Evolutionary conservation across 1,140 invertebrate genomes (phyloP).

Genomic region (Stegodyphus dumicola): DNA sequence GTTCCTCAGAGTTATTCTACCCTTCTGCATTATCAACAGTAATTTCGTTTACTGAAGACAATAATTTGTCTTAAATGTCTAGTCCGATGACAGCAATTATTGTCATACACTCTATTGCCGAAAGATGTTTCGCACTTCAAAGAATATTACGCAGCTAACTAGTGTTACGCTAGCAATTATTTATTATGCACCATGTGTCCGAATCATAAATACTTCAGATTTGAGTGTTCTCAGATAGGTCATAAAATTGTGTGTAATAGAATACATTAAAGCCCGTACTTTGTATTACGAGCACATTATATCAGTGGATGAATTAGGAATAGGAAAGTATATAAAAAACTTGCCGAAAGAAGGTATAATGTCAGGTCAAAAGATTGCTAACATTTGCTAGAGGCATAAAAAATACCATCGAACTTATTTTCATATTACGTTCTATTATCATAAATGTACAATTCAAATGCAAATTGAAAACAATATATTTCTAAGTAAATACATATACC

Average conservation of each 20-base stretch:
- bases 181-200: neutral
- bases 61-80: conserved; percentile 14
- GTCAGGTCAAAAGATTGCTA: neutral
- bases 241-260: neutral
- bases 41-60: neutral
- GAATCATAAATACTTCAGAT: neutral
- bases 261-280: neutral
- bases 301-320: neutral
- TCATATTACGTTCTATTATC: neutral
- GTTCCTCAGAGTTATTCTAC: neutral
- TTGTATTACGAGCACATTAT: neutral
- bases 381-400: too few species aligned
- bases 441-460: neutral
- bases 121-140: neutral
- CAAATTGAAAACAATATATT: neutral
- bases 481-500: neutral
- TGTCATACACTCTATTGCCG: neutral
- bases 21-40: neutral
- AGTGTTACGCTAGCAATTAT: neutral
- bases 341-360: neutral
- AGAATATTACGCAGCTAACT: neutral
- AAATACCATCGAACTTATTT: too few species aligned
- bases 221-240: neutral
- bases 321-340: neutral
- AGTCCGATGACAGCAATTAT: neutral